These are phyloP conservation scores for Lutjanus campechanus DNA, from an alignment of 2,797 vertebrate genomes.

Conservation along the genomic window DNA sequence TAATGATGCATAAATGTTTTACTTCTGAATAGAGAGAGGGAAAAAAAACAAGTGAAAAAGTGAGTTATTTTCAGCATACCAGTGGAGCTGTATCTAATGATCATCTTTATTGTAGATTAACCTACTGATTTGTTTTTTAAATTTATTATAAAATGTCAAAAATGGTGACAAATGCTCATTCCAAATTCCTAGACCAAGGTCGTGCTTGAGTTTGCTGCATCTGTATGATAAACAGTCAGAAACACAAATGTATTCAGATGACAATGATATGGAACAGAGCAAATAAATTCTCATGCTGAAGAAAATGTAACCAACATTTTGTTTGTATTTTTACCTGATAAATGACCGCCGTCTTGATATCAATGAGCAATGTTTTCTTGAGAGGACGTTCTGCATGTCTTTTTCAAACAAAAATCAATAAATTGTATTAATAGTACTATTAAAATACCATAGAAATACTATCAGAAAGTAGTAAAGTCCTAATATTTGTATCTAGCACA, in stretches of 20 bases:
- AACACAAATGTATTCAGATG: too few species aligned
- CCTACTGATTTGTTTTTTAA: background rate
- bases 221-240: background rate
- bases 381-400: background rate
- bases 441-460: background rate
- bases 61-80: background rate
- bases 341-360: too few species aligned
- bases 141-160: background rate
- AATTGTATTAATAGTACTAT: background rate
- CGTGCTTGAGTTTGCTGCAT: background rate
- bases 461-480: background rate
- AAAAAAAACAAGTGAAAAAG: background rate
- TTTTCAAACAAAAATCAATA: background rate
- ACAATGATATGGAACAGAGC: background rate
- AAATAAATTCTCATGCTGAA: background rate
- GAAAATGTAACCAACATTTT: background rate
- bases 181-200: background rate
- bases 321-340: background rate
- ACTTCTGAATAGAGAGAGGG: background rate
- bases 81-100: background rate
- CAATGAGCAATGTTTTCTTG: too few species aligned
- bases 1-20: background rate
- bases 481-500: background rate
- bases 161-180: too few species aligned
- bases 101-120: background rate